Evolutionary conservation across 2,888 invertebrate genomes (phyloP).

Genomic region (Oscheius sp.): DNA sequence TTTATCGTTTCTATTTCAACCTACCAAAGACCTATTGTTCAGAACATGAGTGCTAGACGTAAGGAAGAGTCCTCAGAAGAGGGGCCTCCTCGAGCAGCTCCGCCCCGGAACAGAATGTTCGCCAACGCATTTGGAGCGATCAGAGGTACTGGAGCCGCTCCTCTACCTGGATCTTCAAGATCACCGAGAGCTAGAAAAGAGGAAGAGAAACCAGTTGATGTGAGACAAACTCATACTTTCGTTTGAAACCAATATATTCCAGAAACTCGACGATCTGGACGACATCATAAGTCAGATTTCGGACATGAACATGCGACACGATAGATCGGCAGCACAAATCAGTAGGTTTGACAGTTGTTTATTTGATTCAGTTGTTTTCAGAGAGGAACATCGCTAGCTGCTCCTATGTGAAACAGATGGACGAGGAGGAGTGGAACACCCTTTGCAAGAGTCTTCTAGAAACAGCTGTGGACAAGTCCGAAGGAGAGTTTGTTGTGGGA

Average conservation of each 20-base stretch:
- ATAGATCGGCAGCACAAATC: constrained; percentile 53
- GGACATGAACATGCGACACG: constrained; percentile 44
- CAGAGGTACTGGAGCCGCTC: constrained; percentile 7
- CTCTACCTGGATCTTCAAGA: constrained; percentile 19
- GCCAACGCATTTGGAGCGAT: constrained; percentile 13
- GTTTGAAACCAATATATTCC: not conserved
- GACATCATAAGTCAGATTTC: constrained; percentile 48
- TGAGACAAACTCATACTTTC: not conserved
- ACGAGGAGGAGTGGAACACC: constrained; percentile 50
- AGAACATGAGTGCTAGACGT: too few species aligned
- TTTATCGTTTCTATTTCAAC: not conserved
- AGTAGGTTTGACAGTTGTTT: constrained; percentile 36
- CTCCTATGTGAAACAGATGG: constrained; percentile 41
- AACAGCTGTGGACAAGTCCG: constrained; percentile 46
- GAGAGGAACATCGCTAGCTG: constrained; percentile 48
- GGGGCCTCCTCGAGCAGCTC: too few species aligned
- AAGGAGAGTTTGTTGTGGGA: constrained; percentile 53
- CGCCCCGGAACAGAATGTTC: constrained; percentile 6
- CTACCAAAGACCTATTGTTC: too few species aligned
- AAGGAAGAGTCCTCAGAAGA: too few species aligned
- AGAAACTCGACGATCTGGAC: constrained; percentile 49
- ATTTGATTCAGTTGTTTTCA: constrained; percentile 27
- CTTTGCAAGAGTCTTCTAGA: constrained; percentile 41
- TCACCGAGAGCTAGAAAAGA: not conserved
- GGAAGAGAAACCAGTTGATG: constrained; percentile 17